phyloP scores from a whole-genome alignment of 1,140 invertebrate species.

The Oedothorax gibbosus region DNA sequence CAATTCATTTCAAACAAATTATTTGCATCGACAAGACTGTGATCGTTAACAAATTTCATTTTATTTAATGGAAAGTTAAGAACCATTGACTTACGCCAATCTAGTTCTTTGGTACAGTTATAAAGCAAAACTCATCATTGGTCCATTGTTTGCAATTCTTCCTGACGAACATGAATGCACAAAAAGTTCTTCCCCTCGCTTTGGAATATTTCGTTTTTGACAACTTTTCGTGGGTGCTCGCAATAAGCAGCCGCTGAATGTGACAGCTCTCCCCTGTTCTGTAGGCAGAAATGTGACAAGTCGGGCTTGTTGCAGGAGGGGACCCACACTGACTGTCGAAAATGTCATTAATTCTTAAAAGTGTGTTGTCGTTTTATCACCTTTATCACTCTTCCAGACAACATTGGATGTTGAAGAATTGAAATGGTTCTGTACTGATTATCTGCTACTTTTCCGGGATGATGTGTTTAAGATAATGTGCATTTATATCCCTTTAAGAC shows the following conservation, averaged over 20 bases:
- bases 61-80: background rate
- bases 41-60: background rate
- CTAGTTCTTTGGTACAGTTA: background rate
- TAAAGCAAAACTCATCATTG: slow-evolving; percentile 40
- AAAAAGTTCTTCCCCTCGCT: slow-evolving; percentile 10
- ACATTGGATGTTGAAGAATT: slow-evolving; percentile 2
- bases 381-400: slow-evolving; percentile 19
- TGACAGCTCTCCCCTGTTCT: background rate
- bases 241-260: slow-evolving; percentile 2
- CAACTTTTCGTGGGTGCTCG: slow-evolving; percentile 17
- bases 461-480: too few relatives aligned
- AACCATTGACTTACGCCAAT: background rate
- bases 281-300: slow-evolving; percentile 17
- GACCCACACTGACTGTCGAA: slow-evolving; percentile 44
- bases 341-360: slow-evolving; percentile 59
- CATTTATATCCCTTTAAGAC: too few relatives aligned
- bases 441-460: too few relatives aligned
- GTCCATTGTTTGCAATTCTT: slow-evolving; percentile 39
- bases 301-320: background rate
- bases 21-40: background rate
- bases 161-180: background rate
- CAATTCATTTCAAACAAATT: background rate
- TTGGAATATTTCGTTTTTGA: slow-evolving; percentile 39
- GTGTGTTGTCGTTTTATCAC: slow-evolving; percentile 28
- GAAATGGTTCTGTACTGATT: too few relatives aligned